Conservation (phyloP, 2,113 vertebrate species). For the Nymphicus hollandicus region DNA sequence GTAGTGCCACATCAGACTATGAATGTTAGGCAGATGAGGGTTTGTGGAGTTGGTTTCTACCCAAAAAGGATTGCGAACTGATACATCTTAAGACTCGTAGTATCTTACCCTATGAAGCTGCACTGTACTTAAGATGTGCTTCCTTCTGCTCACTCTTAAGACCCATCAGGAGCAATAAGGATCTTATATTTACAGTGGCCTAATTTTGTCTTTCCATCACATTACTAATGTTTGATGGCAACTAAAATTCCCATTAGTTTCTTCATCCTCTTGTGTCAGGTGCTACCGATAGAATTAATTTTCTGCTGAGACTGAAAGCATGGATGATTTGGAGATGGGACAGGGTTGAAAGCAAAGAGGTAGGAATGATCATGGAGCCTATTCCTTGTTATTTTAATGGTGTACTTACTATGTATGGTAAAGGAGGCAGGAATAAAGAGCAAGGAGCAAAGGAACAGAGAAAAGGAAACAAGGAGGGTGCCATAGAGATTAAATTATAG, state of each 20-base stretch:
- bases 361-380: not conserved
- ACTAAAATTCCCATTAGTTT: not conserved
- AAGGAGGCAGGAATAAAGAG: not conserved
- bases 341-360: not conserved
- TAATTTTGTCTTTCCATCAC: not conserved
- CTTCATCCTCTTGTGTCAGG: not conserved
- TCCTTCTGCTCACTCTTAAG: not conserved
- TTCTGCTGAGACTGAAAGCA: not conserved
- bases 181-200: not conserved
- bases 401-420: not conserved
- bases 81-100: not conserved
- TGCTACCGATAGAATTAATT: not conserved
- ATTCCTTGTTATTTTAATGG: not conserved
- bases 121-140: not conserved
- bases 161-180: not conserved
- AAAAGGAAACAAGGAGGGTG: not conserved
- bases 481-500: not conserved
- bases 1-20: not conserved
- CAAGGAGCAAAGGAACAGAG: not conserved
- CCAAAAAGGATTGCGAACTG: not conserved
- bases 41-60: not conserved
- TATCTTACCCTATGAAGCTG: not conserved
- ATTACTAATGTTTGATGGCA: not conserved
- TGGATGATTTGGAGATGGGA: not conserved
- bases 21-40: not conserved